phyloP scores from a whole-genome alignment of 2,888 invertebrate genomes.

The Cerastoderma edule region DNA sequence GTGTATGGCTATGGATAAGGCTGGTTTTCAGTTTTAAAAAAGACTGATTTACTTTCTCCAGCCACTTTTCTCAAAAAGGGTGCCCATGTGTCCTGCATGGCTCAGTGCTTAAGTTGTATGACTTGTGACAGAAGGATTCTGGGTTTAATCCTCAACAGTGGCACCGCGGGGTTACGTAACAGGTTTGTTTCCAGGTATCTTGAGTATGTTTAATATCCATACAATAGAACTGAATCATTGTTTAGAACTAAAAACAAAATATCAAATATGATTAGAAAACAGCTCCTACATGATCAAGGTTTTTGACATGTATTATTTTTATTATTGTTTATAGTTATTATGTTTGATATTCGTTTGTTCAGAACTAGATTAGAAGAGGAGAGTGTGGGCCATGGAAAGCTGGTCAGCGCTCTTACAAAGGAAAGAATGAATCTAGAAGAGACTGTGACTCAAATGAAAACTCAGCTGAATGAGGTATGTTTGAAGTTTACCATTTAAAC shows the following conservation, averaged over 20 bases:
- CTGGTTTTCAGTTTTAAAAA: neutral
- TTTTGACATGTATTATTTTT: neutral
- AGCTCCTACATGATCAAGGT: neutral
- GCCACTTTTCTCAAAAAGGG: too few species aligned
- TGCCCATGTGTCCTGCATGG: too few species aligned
- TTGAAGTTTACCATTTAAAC: neutral
- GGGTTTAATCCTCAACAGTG: too few species aligned
- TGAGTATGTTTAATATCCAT: too few species aligned
- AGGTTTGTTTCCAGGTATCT: too few species aligned
- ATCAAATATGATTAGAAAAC: too few species aligned
- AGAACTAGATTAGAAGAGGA: constrained; percentile 72
- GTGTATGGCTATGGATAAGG: neutral
- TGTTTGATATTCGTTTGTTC: constrained; percentile 2
- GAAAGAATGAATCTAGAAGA: constrained; percentile 73
- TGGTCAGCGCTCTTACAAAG: constrained; percentile 69
- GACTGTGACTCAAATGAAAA: constrained; percentile 64
- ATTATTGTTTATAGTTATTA: neutral
- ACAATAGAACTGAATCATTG: too few species aligned
- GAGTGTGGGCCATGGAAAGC: constrained; percentile 66
- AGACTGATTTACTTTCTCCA: too few species aligned
- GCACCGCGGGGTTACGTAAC: too few species aligned
- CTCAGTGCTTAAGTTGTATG: too few species aligned
- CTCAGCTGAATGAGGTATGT: constrained; percentile 66
- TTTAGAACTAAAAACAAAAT: too few species aligned
- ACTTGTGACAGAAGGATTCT: too few species aligned